Evolutionary conservation across 2,113 vertebrate species (phyloP), one percentile per base, ranked within the genome.

Genomic region (Pterocles burchelli): DNA sequence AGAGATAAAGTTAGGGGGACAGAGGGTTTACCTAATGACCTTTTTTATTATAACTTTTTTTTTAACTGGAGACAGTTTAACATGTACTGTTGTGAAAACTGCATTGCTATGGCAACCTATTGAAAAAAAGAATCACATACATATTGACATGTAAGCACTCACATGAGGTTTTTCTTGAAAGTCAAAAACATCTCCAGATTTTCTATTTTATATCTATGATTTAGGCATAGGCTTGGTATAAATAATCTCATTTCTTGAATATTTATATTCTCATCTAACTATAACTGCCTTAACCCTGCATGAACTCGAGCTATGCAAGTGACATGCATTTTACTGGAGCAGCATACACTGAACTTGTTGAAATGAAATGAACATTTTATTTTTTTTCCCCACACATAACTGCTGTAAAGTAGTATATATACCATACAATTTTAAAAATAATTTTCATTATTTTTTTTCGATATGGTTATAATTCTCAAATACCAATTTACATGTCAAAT

Each of bases 51-150:
- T 4, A 77, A 63, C 26, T 51, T 4, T 11, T 54, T 33, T 59
- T 77, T 41, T 1, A 84, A 54, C 36, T 72, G 58, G 54, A 66
- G 63, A 72, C 63, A 36, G 11, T 76, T 94, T 62, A 75, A 67
- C 54, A 45, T 6, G 41, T 65, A 49, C 43, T 72, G 46, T 87
- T 90, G 49, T 59, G 54, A 72, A 78, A 86, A 48, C 57, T 74
- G 43, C 67, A 77, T 94, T 85, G 74, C 92, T 73, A 92, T 92
- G 83, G 86, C 74, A 92, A 95, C 83, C 70, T 45, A 22, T 59
- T 45, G 17, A 73, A 57, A 66, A 63, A 52, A 48, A 26, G 20
- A 55, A 82, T 58, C 54, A 62, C n/a, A 91, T 15, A 52, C 38
- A 22, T 33, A 67, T 6, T 84, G 86, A 88, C 43, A 61, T 31